A percentile compares a stretch with the other conserved stretches of the same genome.
Conservation (phyloP, 2,888 invertebrate species). For the Apamea crenata region DNA sequence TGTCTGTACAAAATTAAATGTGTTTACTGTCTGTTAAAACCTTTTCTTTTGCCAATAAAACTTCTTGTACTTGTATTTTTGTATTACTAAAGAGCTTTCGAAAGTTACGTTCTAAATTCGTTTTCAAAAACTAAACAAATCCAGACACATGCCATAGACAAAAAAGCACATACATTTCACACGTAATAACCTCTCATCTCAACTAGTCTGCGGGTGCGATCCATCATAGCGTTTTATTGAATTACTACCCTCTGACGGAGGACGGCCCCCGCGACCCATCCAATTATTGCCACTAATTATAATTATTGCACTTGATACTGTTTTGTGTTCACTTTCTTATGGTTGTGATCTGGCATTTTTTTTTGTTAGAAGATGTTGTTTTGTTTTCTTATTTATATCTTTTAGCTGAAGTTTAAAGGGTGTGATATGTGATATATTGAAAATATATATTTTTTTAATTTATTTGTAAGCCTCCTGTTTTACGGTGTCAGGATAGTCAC, state of each 20-base stretch:
- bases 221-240: constrained; percentile 81
- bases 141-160: constrained; percentile 12
- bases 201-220: constrained; percentile 73
- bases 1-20: too few relatives aligned
- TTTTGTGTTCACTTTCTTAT: constrained; percentile 47
- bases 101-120: neutral
- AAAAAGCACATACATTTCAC: constrained; percentile 31
- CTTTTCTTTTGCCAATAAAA: too few relatives aligned
- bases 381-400: neutral
- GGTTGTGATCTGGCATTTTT: constrained; percentile 11
- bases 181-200: constrained; percentile 56
- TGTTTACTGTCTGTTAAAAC: neutral
- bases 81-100: neutral
- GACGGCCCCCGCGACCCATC: constrained; percentile 67
- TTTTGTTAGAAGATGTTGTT: constrained; percentile 18
- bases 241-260: constrained; percentile 76
- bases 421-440: too few relatives aligned
- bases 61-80: too few relatives aligned
- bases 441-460: too few relatives aligned
- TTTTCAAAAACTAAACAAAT: neutral
- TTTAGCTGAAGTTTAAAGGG: neutral
- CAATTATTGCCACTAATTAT: constrained; percentile 77
- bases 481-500: neutral
- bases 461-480: neutral
- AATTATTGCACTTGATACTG: constrained; percentile 73